Evolutionary conservation across 1,140 invertebrate species (phyloP), one percentile per base, ranked within the genome.

Genomic region (Oppia nitens): DNA sequence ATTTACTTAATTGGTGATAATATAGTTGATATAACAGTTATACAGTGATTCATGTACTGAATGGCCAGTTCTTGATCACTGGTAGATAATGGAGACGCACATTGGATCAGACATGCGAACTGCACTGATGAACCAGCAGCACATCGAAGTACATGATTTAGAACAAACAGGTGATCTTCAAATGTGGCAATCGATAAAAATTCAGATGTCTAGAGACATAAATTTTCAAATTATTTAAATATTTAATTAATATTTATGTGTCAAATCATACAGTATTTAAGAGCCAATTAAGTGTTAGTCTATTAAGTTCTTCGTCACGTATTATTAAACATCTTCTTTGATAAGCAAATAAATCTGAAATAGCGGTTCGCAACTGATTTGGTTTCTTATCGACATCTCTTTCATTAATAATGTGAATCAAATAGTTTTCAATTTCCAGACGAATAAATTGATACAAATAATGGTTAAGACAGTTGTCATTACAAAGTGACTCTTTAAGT

Each of bases 61-160:
- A 45, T 47, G 2, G 27, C 62, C 21, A 49, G 25, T 23, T 53
- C 51, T 20, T 50, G 26, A 45, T 62, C 24, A 11, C 17, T 11
- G 4, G 2, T 23, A 21, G 54, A 11, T 2, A 63, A 28, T 48
- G 60, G 62, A 49, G 27, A 51, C 17, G 48, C 28, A 55, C 55
- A 58, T 25, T 63, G 24, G 12, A 63, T 49, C 2, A 63, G 47
- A 1, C 17, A 17, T 3, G 28, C 47, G 2, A 48, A 55, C 50
- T 53, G 49, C n/a, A 11, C 17, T 14, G 55, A 49, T 20, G 29
- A 29, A 26, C 60, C 62, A 24, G 60, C n/a, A 12, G 62, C 54
- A 47, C 62, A 60, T 20, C 62, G 47, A 11, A 60, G 52, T 0
- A 62, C 49, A 20, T 62, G 60, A 55, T 60, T 61, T 0, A 63